Conservation (phyloP, 2,888 invertebrate genomes). For the Nephrotoma appendiculata region DNA sequence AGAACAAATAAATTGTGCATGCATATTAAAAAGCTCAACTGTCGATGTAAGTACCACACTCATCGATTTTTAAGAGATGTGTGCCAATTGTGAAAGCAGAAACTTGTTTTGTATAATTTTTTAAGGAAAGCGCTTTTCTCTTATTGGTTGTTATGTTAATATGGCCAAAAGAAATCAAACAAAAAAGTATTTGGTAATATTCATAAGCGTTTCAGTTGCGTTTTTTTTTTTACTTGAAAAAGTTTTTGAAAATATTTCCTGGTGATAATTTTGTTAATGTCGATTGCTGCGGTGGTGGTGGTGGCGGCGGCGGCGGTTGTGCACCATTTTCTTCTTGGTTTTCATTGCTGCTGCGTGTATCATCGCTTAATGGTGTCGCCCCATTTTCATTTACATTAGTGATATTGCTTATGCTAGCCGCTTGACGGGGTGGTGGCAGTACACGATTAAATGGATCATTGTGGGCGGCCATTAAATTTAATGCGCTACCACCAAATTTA, state of each 20-base stretch:
- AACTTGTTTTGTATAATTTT: not conserved
- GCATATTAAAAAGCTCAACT: not conserved
- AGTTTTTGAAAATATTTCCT: constrained; percentile 87
- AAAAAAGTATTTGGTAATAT: not conserved
- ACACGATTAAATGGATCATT: constrained; percentile 9
- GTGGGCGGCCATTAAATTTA: constrained; percentile 7
- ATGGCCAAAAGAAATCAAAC: not conserved
- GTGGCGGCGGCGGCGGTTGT: constrained; percentile 26
- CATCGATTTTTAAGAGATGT: not conserved
- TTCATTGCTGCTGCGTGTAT: constrained; percentile 16
- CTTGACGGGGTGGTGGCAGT: not conserved
- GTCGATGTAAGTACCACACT: not conserved
- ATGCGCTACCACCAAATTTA: constrained; percentile 10
- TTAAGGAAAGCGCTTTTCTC: not conserved
- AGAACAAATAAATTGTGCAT: not conserved
- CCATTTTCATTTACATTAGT: not conserved
- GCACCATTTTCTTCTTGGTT: constrained; percentile 20
- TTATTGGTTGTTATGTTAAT: not conserved
- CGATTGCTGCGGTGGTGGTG: constrained; percentile 26
- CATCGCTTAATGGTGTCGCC: not conserved
- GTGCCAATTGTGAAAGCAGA: not conserved
- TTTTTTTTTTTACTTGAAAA: constrained; percentile 67
- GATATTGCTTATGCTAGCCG: not conserved
- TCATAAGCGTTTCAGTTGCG: not conserved
- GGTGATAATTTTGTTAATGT: constrained; percentile 53